phyloP scores from a whole-genome alignment of 2,797 vertebrate genomes.

The Lepus townsendii region DNA sequence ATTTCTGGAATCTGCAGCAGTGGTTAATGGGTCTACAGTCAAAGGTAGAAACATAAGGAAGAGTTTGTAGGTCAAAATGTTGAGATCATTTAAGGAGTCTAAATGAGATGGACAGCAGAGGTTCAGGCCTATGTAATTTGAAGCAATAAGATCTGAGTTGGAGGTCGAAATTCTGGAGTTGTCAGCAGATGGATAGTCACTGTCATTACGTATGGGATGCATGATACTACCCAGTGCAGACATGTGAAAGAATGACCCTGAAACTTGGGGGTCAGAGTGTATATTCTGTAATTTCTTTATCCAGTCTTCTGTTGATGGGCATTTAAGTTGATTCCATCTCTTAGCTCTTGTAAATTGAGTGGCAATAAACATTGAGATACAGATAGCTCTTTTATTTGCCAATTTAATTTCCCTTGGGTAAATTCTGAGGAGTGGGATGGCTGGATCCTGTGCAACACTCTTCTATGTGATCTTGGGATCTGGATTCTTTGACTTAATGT shows the following conservation, averaged over 20 bases:
- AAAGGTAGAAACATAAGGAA: neutral
- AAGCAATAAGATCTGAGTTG: neutral
- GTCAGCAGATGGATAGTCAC: neutral
- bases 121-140: neutral
- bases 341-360: too few species aligned
- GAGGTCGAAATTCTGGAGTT: neutral
- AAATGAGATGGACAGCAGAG: neutral
- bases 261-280: neutral
- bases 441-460: too few species aligned
- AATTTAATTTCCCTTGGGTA: too few species aligned
- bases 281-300: too few species aligned
- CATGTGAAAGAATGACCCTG: neutral
- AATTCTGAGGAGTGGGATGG: too few species aligned
- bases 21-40: neutral
- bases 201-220: neutral
- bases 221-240: neutral
- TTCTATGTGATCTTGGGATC: neutral
- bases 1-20: neutral
- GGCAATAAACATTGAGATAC: too few species aligned
- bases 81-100: neutral
- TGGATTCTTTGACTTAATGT: neutral
- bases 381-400: too few species aligned
- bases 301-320: too few species aligned
- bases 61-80: neutral
- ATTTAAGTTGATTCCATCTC: too few species aligned